Percentiles rank a stretch among this genome's conserved stretches.
These are phyloP conservation scores for Drosophila ustulata DNA, from an alignment of 2,888 invertebrate species.

Conservation along the genomic window DNA sequence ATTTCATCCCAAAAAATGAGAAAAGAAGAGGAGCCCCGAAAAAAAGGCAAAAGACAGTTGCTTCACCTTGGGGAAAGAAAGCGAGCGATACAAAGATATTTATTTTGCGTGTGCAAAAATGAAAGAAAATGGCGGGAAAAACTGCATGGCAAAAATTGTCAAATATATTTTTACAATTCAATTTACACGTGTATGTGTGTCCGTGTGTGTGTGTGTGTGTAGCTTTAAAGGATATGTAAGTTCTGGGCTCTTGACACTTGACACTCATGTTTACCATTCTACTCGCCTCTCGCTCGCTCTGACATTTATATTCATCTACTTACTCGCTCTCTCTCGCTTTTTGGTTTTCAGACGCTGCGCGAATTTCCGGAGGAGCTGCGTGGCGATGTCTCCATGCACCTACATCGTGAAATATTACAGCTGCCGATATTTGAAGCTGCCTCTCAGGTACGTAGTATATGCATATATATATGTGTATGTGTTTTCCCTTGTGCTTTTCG, in stretches of 20 bases:
- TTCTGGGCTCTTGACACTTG: slow-evolving; percentile 43
- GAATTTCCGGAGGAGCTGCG: slow-evolving; percentile 98
- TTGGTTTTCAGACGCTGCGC: slow-evolving; percentile 90
- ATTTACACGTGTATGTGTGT: slow-evolving; percentile 47
- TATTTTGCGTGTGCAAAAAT: slow-evolving; percentile 43
- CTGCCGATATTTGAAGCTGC: slow-evolving; percentile 97
- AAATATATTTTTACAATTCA: slow-evolving; percentile 65
- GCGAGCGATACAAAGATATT: slow-evolving; percentile 26
- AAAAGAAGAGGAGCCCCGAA: not conserved
- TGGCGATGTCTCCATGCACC: slow-evolving; percentile 97
- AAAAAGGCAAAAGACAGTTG: slow-evolving; percentile 43
- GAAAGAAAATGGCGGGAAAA: slow-evolving; percentile 32
- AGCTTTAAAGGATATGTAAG: slow-evolving; percentile 47
- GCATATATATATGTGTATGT: slow-evolving; percentile 1
- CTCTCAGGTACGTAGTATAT: slow-evolving; percentile 88
- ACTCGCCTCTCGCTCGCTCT: slow-evolving; percentile 4
- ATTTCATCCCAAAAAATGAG: slow-evolving; percentile 42
- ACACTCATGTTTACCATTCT: slow-evolving; percentile 43
- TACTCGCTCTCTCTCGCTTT: slow-evolving; percentile 10
- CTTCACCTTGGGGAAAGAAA: slow-evolving; percentile 34
- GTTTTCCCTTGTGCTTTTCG: slow-evolving; percentile 50
- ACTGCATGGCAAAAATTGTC: slow-evolving; percentile 43
- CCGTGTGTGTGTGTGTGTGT: slow-evolving; percentile 10
- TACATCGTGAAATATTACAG: slow-evolving; percentile 96
- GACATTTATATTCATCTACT: not conserved